These are phyloP conservation scores for Fulmarus glacialis DNA, from an alignment of 2,113 vertebrate species.

Conservation along the genomic window DNA sequence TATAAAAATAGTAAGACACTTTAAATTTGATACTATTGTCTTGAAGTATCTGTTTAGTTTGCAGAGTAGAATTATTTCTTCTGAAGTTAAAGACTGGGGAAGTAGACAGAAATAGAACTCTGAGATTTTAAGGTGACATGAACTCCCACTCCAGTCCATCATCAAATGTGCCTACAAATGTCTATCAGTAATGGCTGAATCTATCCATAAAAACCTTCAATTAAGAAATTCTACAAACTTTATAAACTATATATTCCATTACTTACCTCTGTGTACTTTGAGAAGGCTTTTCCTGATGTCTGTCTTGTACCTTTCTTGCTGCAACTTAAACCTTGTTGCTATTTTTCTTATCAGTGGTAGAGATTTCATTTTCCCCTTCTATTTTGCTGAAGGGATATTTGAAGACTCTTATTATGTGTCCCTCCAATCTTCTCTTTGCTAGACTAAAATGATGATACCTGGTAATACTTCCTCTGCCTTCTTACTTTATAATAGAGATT, in stretches of 20 bases:
- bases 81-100: background rate
- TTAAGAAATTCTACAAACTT: background rate
- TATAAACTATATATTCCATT: background rate
- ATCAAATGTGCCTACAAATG: background rate
- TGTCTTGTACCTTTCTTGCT: background rate
- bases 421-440: background rate
- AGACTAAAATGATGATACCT: background rate
- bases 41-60: background rate
- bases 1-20: background rate
- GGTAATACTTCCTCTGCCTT: background rate
- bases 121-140: background rate
- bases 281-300: background rate
- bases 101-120: background rate
- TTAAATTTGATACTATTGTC: background rate
- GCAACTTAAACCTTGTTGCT: background rate
- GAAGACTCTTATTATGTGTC: background rate
- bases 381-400: background rate
- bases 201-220: background rate
- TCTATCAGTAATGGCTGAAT: background rate
- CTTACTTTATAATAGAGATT: background rate
- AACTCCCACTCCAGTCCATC: background rate
- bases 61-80: background rate
- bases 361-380: background rate
- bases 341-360: background rate
- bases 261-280: background rate